These are phyloP conservation scores for Nothocercus nigrocapillus DNA, from an alignment of 2,113 vertebrate species.

Conservation along the genomic window DNA sequence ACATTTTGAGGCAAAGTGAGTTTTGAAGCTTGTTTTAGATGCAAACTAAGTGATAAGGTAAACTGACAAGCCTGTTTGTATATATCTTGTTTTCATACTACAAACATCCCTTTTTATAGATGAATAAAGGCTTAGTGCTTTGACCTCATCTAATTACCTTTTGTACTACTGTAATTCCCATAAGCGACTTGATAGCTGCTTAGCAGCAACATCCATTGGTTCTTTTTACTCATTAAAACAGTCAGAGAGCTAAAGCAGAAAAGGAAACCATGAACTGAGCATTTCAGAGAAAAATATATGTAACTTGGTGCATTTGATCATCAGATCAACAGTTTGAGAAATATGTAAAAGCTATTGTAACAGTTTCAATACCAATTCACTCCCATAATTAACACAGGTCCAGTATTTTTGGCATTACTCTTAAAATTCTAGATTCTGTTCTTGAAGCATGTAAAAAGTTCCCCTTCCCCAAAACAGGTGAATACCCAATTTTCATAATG, in stretches of 20 bases:
- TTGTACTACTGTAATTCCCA: neutral
- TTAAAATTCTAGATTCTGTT: neutral
- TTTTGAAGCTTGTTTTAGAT: neutral
- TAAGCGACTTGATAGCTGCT: neutral
- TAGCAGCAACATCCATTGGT: neutral
- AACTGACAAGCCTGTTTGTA: neutral
- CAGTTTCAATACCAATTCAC: neutral
- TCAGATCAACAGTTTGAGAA: neutral
- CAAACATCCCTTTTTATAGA: neutral
- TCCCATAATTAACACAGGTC: neutral
- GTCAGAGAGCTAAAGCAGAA: neutral
- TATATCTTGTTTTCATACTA: neutral
- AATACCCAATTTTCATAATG: too few relatives aligned
- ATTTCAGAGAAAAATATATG: neutral
- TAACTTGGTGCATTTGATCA: neutral
- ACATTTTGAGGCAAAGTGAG: neutral
- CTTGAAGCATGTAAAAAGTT: neutral
- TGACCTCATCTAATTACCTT: neutral
- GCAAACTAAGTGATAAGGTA: neutral
- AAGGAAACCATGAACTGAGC: accelerated
- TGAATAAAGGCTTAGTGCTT: neutral
- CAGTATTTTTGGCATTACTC: neutral
- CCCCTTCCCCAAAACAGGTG: neutral
- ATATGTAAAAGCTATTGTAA: neutral
- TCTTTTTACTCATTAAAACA: neutral